Base-by-base conservation (phyloP, 2,888 invertebrate species). In the Ophion costatus region DNA sequence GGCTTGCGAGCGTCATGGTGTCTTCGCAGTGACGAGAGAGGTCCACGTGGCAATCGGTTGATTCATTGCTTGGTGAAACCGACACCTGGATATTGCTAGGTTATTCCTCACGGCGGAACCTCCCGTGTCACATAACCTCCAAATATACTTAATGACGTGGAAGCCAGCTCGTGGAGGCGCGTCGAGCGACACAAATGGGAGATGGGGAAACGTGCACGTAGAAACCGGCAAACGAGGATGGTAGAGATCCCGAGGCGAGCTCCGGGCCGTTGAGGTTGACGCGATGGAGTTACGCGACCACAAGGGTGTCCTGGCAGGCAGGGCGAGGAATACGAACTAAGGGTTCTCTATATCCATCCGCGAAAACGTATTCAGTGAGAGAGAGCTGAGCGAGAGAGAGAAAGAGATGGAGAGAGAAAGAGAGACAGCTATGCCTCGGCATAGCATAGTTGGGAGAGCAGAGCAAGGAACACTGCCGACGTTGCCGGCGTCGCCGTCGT, bases 321-420 rank as follows among this genome's bases (percentile, higher is more conserved):
- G 93, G 93, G 92, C 92, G 93, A 93, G 92, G 91, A 92, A 92
- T 92, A 92, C 93, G 92, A 92, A 93, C 93, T 93, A 92, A 93
- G 93, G 92, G 92, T 80, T 75, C 89, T 89, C 91, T 91, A 92
- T 93, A 92, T 92, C 92, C 92, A 92, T 93, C 91, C 91, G 90
- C 92, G 91, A 90, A 73, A 92, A 91, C 92, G 91, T 89, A 89
- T 83, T 59, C 87, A 45, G 57, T 24, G 59, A 80, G 71, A 80
- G 71, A 64, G 51, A 70, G 51, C 4, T 57, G 33, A 77, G 73
- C 77, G 67, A 61, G 63, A 69, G 86, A 75, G 82, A 11, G 24
- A 57, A 20, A 22, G 66, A 71, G 10, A 61, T 59, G 69, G 78
- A 63, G 38, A 56, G 59, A 71, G 64, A 61, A 20, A 78, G 24